Conservation (phyloP, 2,797 vertebrate genomes). For the Neostethus bicornis region DNA sequence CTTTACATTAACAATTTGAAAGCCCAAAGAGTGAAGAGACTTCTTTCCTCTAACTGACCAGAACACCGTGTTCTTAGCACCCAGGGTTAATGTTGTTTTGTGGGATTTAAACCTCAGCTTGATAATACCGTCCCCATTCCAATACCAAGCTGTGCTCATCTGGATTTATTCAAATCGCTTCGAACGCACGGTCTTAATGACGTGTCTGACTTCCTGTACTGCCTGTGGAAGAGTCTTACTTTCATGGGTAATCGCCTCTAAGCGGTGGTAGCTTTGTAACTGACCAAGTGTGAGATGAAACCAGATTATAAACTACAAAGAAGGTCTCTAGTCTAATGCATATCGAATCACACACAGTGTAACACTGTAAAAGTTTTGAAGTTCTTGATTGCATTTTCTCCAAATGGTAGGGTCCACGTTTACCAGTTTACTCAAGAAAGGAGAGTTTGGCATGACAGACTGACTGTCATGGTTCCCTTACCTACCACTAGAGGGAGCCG, state of each 20-base stretch:
- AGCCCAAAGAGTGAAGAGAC: conserved; percentile 53
- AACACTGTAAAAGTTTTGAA: neutral
- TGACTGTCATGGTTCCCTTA: no score
- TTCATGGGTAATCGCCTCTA: conserved; percentile 21
- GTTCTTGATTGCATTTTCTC: no score
- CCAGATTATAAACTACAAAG: conserved; percentile 11
- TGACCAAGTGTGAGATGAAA: conserved; percentile 8
- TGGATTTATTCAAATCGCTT: conserved; percentile 51
- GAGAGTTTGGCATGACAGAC: no score
- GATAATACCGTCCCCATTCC: conserved; percentile 57
- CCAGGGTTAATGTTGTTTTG: conserved; percentile 39
- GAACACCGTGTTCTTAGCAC: conserved; percentile 36
- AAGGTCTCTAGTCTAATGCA: neutral
- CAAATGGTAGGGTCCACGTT: no score
- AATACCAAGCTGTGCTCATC: conserved; percentile 50
- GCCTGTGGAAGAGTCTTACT: conserved; percentile 58
- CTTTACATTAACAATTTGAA: conserved; percentile 47
- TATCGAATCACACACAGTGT: neutral
- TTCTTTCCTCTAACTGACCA: conserved; percentile 49
- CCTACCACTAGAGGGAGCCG: no score
- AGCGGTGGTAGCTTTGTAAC: conserved; percentile 12
- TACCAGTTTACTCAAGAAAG: no score
- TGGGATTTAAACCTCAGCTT: conserved; percentile 63
- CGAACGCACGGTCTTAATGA: conserved; percentile 59
- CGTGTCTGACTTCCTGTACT: conserved; percentile 34